phyloP scores from a whole-genome alignment of 2,888 invertebrate genomes.

The Rhaphigaster nebulosa region DNA sequence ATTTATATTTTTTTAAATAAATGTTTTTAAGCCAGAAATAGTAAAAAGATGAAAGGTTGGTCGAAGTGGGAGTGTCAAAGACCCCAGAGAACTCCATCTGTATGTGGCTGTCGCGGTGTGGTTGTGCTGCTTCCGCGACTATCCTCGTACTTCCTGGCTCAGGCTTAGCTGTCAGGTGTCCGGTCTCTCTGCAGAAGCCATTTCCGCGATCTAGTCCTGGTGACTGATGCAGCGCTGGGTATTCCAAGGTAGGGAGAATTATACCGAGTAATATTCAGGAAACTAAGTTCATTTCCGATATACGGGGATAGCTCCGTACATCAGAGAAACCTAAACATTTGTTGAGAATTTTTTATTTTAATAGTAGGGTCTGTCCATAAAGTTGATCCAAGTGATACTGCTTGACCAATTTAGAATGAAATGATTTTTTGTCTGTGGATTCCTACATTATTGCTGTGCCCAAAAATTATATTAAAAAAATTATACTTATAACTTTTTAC shows the following conservation, averaged over 20 bases:
- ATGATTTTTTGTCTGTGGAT: too few relatives aligned
- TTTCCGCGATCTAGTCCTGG: neutral
- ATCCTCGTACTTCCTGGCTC: constrained; percentile 29
- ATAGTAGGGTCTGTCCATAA: too few relatives aligned
- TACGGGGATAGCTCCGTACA: neutral
- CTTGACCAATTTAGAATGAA: too few relatives aligned
- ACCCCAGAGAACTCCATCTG: constrained; percentile 39
- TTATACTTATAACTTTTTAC: too few relatives aligned
- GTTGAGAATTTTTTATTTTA: too few relatives aligned
- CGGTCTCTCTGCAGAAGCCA: neutral
- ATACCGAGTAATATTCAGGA: neutral
- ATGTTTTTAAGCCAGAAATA: too few relatives aligned
- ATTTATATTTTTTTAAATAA: too few relatives aligned
- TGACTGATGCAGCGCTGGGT: neutral
- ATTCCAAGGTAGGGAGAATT: neutral
- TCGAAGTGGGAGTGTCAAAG: neutral
- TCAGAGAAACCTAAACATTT: too few relatives aligned
- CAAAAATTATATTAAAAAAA: too few relatives aligned
- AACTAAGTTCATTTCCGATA: neutral
- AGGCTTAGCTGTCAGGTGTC: constrained; percentile 8
- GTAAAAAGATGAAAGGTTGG: neutral
- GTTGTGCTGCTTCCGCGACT: constrained; percentile 40
- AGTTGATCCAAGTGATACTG: too few relatives aligned
- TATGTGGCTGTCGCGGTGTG: neutral
- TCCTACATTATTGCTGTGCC: too few relatives aligned